Evolutionary conservation across 1,140 invertebrate species (phyloP).

Genomic region (Musca vetustissima): DNA sequence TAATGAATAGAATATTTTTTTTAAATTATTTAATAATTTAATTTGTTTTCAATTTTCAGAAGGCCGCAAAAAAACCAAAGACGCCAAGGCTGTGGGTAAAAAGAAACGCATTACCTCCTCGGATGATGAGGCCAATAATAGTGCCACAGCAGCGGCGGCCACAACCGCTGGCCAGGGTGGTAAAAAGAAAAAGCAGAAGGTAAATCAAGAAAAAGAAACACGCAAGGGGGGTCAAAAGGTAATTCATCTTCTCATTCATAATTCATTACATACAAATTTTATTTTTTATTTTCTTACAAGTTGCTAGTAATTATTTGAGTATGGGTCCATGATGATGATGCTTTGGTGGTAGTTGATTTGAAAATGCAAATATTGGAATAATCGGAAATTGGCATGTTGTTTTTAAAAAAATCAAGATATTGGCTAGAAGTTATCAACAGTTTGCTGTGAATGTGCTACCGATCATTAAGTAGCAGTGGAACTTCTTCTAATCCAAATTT

Average conservation of each 20-base stretch:
- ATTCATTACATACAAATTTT: not conserved
- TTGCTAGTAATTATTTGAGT: not conserved
- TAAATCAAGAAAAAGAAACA: conserved; percentile 57
- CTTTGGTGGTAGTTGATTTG: no score
- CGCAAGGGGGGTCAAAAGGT: conserved; percentile 56
- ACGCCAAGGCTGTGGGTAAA: conserved; percentile 54
- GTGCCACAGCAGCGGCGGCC: conserved; percentile 27
- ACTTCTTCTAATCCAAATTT: no score
- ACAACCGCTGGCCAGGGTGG: conserved; percentile 43
- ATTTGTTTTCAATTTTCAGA: conserved; percentile 47
- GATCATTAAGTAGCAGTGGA: no score
- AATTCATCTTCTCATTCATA: conserved; percentile 43
- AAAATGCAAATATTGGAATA: no score
- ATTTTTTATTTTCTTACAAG: not conserved
- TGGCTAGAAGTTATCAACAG: no score
- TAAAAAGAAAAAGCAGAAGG: conserved; percentile 56
- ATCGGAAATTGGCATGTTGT: no score
- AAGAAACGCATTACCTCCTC: conserved; percentile 50
- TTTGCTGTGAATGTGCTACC: no score
- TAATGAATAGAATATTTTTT: not conserved
- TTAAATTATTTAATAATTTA: not conserved
- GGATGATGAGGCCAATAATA: conserved; percentile 44
- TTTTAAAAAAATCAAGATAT: no score
- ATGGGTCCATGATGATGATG: no score
- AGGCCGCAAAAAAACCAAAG: conserved; percentile 63